Evolutionary conservation across 1,140 invertebrate species (phyloP).

Genomic region (Pseudomyrmex dendroicus): DNA sequence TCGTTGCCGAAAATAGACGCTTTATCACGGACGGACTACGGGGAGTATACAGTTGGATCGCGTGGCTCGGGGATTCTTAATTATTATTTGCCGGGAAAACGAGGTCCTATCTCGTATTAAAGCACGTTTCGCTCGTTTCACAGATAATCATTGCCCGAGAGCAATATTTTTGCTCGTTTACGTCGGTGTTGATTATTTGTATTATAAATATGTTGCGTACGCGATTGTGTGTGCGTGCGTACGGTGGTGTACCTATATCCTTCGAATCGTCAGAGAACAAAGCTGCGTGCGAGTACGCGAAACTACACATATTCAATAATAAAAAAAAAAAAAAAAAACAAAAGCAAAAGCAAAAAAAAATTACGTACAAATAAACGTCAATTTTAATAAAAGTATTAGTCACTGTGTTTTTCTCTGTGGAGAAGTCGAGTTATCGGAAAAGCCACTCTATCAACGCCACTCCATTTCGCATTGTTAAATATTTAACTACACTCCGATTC

Average conservation of each 20-base stretch:
- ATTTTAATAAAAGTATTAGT: conserved; percentile 59
- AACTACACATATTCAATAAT: not conserved
- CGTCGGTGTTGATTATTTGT: not conserved
- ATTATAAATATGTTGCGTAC: not conserved
- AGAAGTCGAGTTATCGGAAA: conserved; percentile 52
- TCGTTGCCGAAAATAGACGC: conserved; percentile 57
- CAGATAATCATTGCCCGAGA: not conserved
- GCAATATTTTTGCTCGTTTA: not conserved
- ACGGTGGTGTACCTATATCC: too few relatives aligned
- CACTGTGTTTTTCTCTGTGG: conserved; percentile 47
- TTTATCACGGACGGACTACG: conserved; percentile 16
- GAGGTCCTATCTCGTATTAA: not conserved
- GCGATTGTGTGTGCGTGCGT: not conserved
- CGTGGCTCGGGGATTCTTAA: conserved; percentile 41
- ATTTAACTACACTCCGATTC: conserved; percentile 60
- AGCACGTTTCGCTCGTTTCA: not conserved
- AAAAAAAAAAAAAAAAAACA: conserved; percentile 17
- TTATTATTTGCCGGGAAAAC: conserved; percentile 28
- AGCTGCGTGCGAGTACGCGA: too few relatives aligned
- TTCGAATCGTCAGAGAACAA: too few relatives aligned
- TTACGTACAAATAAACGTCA: conserved; percentile 42
- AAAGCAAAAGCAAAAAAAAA: conserved; percentile 3
- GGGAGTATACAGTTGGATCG: conserved; percentile 31
- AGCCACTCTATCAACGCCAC: conserved; percentile 56
- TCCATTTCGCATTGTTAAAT: conserved; percentile 60